phyloP scores from a whole-genome alignment of 1,140 invertebrate genomes.

The Aphis gossypii region DNA sequence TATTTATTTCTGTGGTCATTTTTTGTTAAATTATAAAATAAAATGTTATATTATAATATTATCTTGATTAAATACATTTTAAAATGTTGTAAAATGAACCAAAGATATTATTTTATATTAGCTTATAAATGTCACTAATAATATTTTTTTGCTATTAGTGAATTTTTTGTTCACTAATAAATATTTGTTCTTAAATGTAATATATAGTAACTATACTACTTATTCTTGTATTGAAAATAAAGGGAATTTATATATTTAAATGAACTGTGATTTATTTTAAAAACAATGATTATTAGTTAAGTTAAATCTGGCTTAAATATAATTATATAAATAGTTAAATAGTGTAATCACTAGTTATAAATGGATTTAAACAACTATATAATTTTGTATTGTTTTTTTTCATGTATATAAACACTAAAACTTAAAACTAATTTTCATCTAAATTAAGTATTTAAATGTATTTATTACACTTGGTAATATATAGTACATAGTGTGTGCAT shows the following conservation, averaged over 20 bases:
- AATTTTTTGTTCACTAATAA: not conserved
- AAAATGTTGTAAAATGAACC: not conserved
- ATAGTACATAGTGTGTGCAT: not conserved
- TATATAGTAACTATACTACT: not conserved
- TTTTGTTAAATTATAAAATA: not conserved
- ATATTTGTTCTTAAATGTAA: not conserved
- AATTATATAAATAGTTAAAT: not conserved
- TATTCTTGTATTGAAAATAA: constrained; percentile 29
- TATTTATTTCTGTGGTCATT: not conserved
- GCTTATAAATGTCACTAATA: constrained; percentile 35
- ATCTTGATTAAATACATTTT: not conserved
- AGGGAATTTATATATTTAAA: constrained; percentile 3
- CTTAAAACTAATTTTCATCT: not conserved
- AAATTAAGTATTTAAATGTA: not conserved
- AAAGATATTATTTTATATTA: constrained; percentile 36
- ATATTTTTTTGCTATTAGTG: constrained; percentile 31
- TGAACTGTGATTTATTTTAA: not conserved
- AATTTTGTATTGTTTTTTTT: not conserved
- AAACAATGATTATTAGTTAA: not conserved
- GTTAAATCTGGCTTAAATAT: not conserved
- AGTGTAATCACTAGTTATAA: not conserved
- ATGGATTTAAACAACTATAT: not conserved
- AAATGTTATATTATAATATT: not conserved
- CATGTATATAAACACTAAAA: not conserved
- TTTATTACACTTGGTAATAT: not conserved